Evolutionary conservation across 2,888 invertebrate species (phyloP).

Genomic region (Drosophila barbarae): DNA sequence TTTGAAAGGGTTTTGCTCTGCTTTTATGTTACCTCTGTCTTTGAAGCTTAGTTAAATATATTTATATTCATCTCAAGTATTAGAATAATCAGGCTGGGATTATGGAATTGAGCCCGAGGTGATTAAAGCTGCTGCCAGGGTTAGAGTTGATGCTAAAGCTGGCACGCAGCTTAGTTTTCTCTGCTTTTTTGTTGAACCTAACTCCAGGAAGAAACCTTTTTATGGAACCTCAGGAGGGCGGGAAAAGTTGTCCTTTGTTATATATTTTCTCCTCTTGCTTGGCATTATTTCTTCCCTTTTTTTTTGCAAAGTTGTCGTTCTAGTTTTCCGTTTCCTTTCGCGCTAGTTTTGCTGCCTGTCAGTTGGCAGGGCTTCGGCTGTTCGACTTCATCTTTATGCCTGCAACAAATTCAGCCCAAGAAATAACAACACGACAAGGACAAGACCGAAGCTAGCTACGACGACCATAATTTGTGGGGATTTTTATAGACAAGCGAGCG

Average conservation of each 20-base stretch:
- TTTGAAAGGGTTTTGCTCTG: background rate
- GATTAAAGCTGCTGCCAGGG: background rate
- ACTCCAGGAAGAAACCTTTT: background rate
- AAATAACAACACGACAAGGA: background rate
- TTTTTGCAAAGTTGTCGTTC: conserved; percentile 24
- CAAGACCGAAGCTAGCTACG: conserved; percentile 39
- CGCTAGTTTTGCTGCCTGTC: conserved; percentile 13
- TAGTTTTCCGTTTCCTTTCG: conserved; percentile 28
- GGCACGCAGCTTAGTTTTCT: background rate
- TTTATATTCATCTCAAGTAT: background rate
- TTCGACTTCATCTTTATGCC: conserved; percentile 27
- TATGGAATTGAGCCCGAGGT: background rate
- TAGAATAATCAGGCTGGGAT: background rate
- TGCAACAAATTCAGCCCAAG: conserved; percentile 22
- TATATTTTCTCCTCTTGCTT: no score
- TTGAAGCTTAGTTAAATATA: background rate
- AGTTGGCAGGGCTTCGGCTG: conserved; percentile 6
- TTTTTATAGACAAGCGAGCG: conserved; percentile 57
- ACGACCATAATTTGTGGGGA: conserved; percentile 46
- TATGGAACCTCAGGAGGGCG: conserved; percentile 7
- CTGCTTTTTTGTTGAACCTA: background rate
- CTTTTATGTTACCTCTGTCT: background rate
- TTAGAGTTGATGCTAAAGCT: background rate
- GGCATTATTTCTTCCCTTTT: background rate
- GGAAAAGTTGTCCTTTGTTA: conserved; percentile 22